Base-by-base conservation (phyloP, 1,140 invertebrate genomes). In the Triops longicaudatus region DNA sequence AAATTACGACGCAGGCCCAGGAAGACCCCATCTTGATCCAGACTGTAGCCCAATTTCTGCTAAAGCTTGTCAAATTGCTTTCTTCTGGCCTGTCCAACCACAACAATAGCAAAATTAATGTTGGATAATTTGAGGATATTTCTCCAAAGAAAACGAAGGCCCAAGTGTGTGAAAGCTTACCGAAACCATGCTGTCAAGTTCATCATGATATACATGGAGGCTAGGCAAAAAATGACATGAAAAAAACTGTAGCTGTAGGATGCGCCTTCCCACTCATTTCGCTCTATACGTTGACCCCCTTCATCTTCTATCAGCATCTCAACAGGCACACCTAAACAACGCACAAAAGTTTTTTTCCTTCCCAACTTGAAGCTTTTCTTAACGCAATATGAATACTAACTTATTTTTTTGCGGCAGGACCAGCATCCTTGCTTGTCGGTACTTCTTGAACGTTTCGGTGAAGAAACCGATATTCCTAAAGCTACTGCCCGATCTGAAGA, bases 111-210 rank as follows among this genome's bases (percentile, higher is more conserved):
- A 78, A 42, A 4, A 44, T 37, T 26, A 44, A 76, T 50, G 17
- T 41, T n/a, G 50, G 41, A 27, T n/a, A 72, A 78, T 73, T 26
- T 42, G 26, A 72, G 28, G 11, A 42, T 41, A n/a, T 26, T 77
- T 77, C 10, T 77, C 27, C 27, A 17, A 71, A 78, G 31, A 27
- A 63, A 63, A n/a, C 17, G 22, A 28, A 7, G 22, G 14, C 43
- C 31, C 44, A 76, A 63, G n/a, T 4, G 1, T 76, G 74, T 1
- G 75, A 26, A 72, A 9, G 11, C 80, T 80, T 81, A 86, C 85
- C 82, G 83, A 79, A 85, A 85, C 85, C 85, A 86, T 80, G 85
- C 84, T n/a, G 85, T 86, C 0, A 86, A 81, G 79, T 85, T 84
- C 85, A 86, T 86, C 85, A 86, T 86, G 73, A 86, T 83, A 78